Conservation (phyloP, 2,113 vertebrate genomes). For the Xerus inauris region DNA sequence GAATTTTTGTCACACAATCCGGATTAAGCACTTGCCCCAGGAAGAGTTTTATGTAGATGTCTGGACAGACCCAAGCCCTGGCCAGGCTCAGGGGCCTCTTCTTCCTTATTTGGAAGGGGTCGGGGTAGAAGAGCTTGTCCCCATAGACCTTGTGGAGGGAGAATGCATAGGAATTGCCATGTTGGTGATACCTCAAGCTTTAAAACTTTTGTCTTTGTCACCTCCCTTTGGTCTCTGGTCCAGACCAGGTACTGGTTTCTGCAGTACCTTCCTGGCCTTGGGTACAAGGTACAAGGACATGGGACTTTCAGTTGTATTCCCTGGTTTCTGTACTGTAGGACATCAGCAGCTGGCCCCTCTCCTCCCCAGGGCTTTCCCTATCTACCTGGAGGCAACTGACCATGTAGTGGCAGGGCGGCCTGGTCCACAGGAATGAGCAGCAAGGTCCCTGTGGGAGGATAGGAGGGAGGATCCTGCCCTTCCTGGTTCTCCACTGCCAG, state of each 20-base stretch:
- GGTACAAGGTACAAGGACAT: no score
- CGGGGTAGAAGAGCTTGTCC: neutral
- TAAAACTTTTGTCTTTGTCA: neutral
- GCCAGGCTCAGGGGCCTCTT: neutral
- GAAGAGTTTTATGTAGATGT: neutral
- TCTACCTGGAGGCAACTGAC: neutral
- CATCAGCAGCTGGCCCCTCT: neutral
- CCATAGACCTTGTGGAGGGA: neutral
- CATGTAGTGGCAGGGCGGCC: neutral
- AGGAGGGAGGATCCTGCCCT: neutral
- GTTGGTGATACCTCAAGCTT: neutral
- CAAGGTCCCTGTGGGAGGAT: neutral
- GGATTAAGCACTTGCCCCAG: neutral
- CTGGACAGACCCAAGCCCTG: neutral
- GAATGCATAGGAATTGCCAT: neutral
- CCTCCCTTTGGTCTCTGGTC: neutral
- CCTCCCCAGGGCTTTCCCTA: neutral
- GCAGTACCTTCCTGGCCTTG: neutral
- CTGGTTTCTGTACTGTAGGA: neutral
- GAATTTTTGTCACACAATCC: neutral
- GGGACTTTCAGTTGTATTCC: neutral
- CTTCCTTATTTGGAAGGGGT: neutral
- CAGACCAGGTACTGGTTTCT: neutral
- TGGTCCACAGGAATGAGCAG: neutral
- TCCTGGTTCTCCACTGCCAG: neutral